Evolutionary conservation across 2,888 invertebrate species (phyloP).

Genomic region (Lasiommata megera): DNA sequence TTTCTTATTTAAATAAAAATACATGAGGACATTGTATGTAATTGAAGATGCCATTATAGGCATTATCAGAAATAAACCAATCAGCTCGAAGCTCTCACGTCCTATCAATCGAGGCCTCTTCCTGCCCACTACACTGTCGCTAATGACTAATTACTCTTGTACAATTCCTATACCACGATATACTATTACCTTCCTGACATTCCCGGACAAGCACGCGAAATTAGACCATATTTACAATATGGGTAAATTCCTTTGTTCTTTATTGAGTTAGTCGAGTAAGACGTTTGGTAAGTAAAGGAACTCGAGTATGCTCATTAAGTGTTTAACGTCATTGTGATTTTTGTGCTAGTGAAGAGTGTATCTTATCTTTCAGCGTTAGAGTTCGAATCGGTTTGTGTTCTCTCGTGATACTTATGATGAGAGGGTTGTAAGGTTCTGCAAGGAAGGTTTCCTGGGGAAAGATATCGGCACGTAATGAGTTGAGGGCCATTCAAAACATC

Average conservation of each 20-base stretch:
- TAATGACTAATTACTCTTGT: slow-evolving; percentile 77
- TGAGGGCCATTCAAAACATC: slow-evolving; percentile 74
- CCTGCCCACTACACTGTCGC: slow-evolving; percentile 68
- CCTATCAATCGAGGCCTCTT: slow-evolving; percentile 67
- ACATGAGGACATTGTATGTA: background rate
- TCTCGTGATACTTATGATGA: slow-evolving; percentile 38
- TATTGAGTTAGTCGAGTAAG: slow-evolving; percentile 42
- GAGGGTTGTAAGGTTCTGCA: slow-evolving; percentile 44
- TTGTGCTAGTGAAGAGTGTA: slow-evolving; percentile 29
- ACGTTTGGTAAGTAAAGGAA: slow-evolving; percentile 49
- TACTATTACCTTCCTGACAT: slow-evolving; percentile 48
- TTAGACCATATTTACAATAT: slow-evolving; percentile 38
- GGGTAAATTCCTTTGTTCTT: slow-evolving; percentile 32
- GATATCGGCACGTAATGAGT: slow-evolving; percentile 74
- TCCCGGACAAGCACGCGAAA: slow-evolving; percentile 39
- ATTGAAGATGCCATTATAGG: background rate
- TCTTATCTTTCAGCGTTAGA: slow-evolving; percentile 8
- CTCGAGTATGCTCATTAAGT: slow-evolving; percentile 68
- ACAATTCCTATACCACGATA: slow-evolving; percentile 62
- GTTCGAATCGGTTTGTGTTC: slow-evolving; percentile 35
- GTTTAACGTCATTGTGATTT: slow-evolving; percentile 59
- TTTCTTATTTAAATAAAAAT: background rate
- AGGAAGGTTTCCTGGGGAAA: slow-evolving; percentile 61
- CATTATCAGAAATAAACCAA: slow-evolving; percentile 43
- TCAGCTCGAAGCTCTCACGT: slow-evolving; percentile 45